A percentile compares a stretch with the other conserved stretches of the same genome.
These are phyloP conservation scores for Meiosimyza decipiens DNA, from an alignment of 2,888 invertebrate species.

Conservation along the genomic window DNA sequence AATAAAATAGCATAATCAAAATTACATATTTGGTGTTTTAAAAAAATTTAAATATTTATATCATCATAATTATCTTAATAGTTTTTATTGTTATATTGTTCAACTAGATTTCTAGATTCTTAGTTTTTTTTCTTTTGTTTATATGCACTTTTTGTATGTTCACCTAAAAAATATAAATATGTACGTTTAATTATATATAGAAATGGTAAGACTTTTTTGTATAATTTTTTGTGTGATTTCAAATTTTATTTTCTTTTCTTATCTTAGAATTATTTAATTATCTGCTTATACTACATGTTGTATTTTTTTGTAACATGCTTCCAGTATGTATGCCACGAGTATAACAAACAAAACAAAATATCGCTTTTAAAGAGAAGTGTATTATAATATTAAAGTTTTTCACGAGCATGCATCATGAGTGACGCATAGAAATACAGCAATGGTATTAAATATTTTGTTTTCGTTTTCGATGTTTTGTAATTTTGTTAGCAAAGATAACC, in stretches of 20 bases:
- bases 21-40: not conserved
- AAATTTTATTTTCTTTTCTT: slow-evolving; percentile 4
- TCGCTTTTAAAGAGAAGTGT: too few relatives aligned
- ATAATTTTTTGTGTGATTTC: slow-evolving; percentile 2
- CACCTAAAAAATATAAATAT: slow-evolving; percentile 31
- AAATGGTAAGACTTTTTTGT: slow-evolving; percentile 29
- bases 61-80: not conserved
- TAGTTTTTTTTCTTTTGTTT: slow-evolving; percentile 15
- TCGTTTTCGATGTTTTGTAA: too few relatives aligned
- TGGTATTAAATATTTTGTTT: too few relatives aligned
- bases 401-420: too few relatives aligned
- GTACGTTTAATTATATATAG: slow-evolving; percentile 15
- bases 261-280: not conserved
- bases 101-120: not conserved
- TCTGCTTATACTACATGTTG: not conserved
- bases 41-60: slow-evolving; percentile 2
- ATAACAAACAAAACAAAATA: too few relatives aligned
- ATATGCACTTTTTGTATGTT: slow-evolving; percentile 19
- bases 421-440: too few relatives aligned
- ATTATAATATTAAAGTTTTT: too few relatives aligned
- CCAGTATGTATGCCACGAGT: too few relatives aligned
- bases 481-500: too few relatives aligned
- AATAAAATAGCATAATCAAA: slow-evolving; percentile 8
- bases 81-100: not conserved
- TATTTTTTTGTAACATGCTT: not conserved